These are phyloP conservation scores for Aphaenogaster ashmeadi DNA, from an alignment of 1,140 invertebrate genomes.

Conservation along the genomic window DNA sequence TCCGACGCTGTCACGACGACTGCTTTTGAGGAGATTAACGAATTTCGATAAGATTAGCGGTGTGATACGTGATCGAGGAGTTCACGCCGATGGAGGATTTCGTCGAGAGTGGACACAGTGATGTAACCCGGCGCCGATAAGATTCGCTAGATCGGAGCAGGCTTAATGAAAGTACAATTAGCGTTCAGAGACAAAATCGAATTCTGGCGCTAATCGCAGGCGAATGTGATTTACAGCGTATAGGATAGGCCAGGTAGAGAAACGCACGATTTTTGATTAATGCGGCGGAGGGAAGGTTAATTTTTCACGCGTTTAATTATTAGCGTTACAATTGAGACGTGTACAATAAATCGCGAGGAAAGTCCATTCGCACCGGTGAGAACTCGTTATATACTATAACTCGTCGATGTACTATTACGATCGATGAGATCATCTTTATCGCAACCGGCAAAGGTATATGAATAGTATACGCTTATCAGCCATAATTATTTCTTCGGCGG, in stretches of 20 bases:
- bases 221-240: background rate
- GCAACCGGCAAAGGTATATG: background rate
- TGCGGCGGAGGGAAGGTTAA: background rate
- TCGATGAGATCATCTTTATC: conserved; percentile 50
- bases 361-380: background rate
- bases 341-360: conserved; percentile 13
- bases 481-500: conserved; percentile 48
- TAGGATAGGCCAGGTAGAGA: too few species aligned
- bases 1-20: background rate
- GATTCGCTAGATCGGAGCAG: conserved; percentile 12
- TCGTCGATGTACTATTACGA: conserved; percentile 5
- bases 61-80: conserved; percentile 68
- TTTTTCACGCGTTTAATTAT: conserved; percentile 8
- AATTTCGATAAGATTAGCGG: conserved; percentile 82
- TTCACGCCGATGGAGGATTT: conserved; percentile 65
- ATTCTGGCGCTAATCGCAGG: background rate
- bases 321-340: conserved; percentile 5
- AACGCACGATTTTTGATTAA: background rate
- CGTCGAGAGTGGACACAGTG: conserved; percentile 61
- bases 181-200: background rate
- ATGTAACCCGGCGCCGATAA: conserved; percentile 56
- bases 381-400: conserved; percentile 15
- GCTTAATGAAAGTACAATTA: conserved; percentile 28
- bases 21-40: conserved; percentile 74
- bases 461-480: conserved; percentile 29